Base-by-base conservation (phyloP, 2,888 invertebrate genomes). In the Salpingus planirostris region DNA sequence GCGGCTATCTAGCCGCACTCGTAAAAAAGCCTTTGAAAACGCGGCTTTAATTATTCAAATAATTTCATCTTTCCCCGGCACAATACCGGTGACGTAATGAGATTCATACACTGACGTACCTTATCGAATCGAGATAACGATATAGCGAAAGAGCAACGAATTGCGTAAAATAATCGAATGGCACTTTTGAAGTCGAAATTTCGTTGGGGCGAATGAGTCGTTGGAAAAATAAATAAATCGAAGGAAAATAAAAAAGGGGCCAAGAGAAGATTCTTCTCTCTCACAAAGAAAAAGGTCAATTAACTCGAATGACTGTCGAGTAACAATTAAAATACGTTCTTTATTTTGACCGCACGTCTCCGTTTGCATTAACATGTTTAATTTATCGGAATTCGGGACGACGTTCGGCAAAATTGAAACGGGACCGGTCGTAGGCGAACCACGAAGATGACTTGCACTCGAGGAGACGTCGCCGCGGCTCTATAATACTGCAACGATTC, bases 261-360 rank as follows among this genome's bases (percentile, higher is more conserved):
- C 31, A 27, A 21, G 33, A 38, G 34, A 32, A 27, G 26, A 30
- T n/a, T n/a, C n/a, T n/a, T n/a, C n/a, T n/a, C n/a, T n/a, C n/a
- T 24, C 28, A 36, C 32, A 39, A 43, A 43, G 38, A 42, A 39
- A 43, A 40, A 44, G 44, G 47, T 47, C 47, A 47, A 47, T 47
- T 47, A 47, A 46, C 47, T 40, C 41, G 31, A 41, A 47, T 47
- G 47, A 47, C 47, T 47, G 47, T 44, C 44, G 35, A 36, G 31
- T 43, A 41, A 47, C 47, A 47, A 47, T 47, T 47, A 47, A 47
- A 45, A 43, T 29, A 21, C 36, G 29, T 39, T 38, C 31, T 38
- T 43, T 42, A 43, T 45, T 45, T 47, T 36, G 41, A 37, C 47
- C 30, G 29, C 36, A 46, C 47, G 45, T 45, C 40, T 45, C 37